Evolutionary conservation across 1,140 invertebrate species (phyloP).

Genomic region (Sitodiplosis mosellana): DNA sequence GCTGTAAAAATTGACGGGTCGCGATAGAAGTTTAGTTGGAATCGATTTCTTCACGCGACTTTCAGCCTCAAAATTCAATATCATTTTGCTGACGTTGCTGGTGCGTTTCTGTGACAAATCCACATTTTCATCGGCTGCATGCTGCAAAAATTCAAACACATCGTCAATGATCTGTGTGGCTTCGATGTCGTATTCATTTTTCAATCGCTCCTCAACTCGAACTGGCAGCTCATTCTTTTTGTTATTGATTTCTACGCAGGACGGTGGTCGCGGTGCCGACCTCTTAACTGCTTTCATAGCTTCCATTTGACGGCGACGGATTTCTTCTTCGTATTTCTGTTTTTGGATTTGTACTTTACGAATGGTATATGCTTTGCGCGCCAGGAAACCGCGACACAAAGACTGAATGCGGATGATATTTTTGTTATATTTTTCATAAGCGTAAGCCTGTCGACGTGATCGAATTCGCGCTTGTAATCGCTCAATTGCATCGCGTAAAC

Average conservation of each 20-base stretch:
- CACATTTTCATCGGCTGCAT: conserved; percentile 24
- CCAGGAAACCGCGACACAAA: conserved; percentile 49
- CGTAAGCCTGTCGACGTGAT: conserved; percentile 51
- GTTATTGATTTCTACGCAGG: conserved; percentile 41
- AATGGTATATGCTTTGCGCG: conserved; percentile 26
- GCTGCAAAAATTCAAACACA: conserved; percentile 38
- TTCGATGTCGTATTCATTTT: conserved; percentile 17
- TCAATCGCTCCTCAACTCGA: conserved; percentile 20
- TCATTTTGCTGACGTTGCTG: conserved; percentile 18
- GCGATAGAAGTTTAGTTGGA: conserved; percentile 21
- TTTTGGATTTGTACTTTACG: not conserved
- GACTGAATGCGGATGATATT: conserved; percentile 54
- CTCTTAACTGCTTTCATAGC: conserved; percentile 42
- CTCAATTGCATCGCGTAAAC: conserved; percentile 57
- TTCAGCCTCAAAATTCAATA: conserved; percentile 20
- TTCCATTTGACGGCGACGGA: conserved; percentile 38
- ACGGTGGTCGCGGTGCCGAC: conserved; percentile 50
- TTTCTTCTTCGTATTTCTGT: conserved; percentile 21
- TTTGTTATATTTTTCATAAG: conserved; percentile 51
- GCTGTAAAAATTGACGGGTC: conserved; percentile 21
- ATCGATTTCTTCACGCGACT: conserved; percentile 16
- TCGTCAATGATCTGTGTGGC: conserved; percentile 37
- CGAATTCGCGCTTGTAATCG: conserved; percentile 71
- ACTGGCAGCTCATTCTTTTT: conserved; percentile 23
- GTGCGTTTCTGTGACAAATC: conserved; percentile 9